Percentiles rank a stretch among this genome's conserved stretches.
Evolutionary conservation across 2,113 vertebrate genomes (phyloP).

Genomic region (Elanus axillaris): DNA sequence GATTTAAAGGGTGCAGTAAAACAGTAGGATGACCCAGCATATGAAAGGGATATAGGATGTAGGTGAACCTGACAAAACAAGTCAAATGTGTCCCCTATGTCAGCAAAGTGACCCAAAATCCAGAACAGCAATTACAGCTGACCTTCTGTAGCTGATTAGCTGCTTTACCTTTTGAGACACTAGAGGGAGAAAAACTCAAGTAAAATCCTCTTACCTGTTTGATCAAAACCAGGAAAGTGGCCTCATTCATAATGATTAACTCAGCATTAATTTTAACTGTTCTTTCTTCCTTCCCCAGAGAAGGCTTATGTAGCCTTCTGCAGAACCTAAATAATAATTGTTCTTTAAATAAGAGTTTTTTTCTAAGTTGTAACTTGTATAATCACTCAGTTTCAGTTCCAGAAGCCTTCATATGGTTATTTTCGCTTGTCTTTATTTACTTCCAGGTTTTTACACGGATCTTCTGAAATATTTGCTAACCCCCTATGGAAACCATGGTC

Average conservation of each 20-base stretch:
- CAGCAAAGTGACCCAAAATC: not conserved
- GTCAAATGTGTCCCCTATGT: not conserved
- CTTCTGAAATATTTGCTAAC: not conserved
- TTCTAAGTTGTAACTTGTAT: not conserved
- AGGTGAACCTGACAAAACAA: not conserved
- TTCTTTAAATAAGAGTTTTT: not conserved
- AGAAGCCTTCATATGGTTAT: not conserved
- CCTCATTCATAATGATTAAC: not conserved
- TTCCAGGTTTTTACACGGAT: not conserved
- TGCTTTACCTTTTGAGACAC: not conserved
- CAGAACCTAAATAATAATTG: not conserved
- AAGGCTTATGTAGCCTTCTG: not conserved
- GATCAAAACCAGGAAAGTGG: not conserved
- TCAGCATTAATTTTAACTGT: not conserved
- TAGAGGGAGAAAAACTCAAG: not conserved
- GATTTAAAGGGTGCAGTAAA: not conserved
- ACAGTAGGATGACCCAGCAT: not conserved
- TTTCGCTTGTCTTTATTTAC: not conserved
- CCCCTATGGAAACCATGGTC: not conserved
- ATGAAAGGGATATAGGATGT: not conserved
- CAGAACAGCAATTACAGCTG: not conserved
- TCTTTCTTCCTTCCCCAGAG: not conserved
- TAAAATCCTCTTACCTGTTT: not conserved
- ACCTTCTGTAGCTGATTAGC: not conserved
- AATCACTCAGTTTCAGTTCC: not conserved